Evolutionary conservation across 2,113 vertebrate genomes (phyloP), one percentile per base, ranked within the genome.

Genomic region (Perca flavescens): DNA sequence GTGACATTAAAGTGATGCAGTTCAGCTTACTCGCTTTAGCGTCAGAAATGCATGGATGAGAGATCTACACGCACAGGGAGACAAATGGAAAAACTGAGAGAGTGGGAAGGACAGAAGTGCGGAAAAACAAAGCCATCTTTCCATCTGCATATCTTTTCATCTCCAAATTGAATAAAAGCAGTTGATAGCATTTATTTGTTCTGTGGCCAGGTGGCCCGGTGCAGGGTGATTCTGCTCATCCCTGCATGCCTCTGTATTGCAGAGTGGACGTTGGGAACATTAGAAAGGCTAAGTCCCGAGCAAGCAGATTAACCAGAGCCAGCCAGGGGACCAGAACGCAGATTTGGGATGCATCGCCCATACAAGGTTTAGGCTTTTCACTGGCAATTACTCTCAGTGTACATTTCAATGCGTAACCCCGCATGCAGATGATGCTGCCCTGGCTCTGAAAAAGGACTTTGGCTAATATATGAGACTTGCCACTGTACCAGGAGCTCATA

Each of bases 281-380:
- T 83, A 89, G 83, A 84, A 77, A 60, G 65, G 72, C 84, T 78
- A 91, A 93, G 80, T 86, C 82, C 75, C 54, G 74, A 74, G 76
- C 88, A 79, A 90, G 88, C 92, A 92, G 92, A 93, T 94, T 92
- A 91, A 79, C 83, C 80, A 77, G 58, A 83, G 75, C 43, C 79
- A 71, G 85, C 76, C 80, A 69, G 52, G 66, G 77, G 84, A 81
- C 81, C 83, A 80, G 82, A 89, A 80, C 80, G 82, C 74, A 91
- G 91, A 93, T 92, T 92, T 88, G 80, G 89, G 89, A 88, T 78
- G 88, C 91, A 83, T 88, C 79, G 63, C 82, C 79, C 88, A 82
- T 93, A 92, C 77, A 86, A 88, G 92, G 91, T 94, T 92, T 82
- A 72, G 79, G 69, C 88, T 91, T 91, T 93, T 93, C 88, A 89